These are phyloP conservation scores for Muricea muricata DNA, from an alignment of 92 coral and sea anemone genomes.

Conservation along the genomic window DNA sequence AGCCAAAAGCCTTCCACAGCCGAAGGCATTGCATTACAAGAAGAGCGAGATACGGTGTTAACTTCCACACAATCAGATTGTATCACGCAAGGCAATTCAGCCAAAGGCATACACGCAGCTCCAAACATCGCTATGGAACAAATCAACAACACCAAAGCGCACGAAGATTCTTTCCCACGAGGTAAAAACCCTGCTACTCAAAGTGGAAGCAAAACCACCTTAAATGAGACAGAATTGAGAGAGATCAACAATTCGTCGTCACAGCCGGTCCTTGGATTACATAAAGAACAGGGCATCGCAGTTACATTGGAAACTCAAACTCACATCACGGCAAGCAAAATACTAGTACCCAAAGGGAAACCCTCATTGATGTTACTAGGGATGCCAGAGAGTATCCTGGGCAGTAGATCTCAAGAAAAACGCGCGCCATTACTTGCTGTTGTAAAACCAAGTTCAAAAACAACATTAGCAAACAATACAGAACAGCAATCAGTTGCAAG, in stretches of 20 bases:
- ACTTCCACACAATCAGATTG: background rate
- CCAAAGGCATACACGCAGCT: background rate
- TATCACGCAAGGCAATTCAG: background rate
- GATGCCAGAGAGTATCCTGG: background rate
- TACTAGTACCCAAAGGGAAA: background rate
- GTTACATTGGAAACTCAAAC: background rate
- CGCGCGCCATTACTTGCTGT: constrained; percentile 25
- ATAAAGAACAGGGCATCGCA: too few relatives aligned
- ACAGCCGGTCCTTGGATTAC: background rate
- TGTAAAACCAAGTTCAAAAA: constrained; percentile 17
- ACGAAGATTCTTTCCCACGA: background rate
- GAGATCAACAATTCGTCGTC: background rate
- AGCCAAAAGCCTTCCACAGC: background rate
- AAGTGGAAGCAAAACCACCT: background rate
- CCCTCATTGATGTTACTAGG: background rate
- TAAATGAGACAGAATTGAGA: background rate
- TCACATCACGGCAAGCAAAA: background rate
- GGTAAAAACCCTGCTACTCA: background rate
- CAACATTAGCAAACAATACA: background rate
- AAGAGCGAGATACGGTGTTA: background rate
- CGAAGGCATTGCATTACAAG: background rate
- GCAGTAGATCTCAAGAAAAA: background rate
- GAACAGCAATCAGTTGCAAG: background rate
- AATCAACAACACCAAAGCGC: background rate
- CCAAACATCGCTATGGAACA: background rate